Percentiles rank a stretch among this genome's conserved stretches.
phyloP scores from a whole-genome alignment of 2,113 vertebrate species.

The Antechinus stuartii region DNA sequence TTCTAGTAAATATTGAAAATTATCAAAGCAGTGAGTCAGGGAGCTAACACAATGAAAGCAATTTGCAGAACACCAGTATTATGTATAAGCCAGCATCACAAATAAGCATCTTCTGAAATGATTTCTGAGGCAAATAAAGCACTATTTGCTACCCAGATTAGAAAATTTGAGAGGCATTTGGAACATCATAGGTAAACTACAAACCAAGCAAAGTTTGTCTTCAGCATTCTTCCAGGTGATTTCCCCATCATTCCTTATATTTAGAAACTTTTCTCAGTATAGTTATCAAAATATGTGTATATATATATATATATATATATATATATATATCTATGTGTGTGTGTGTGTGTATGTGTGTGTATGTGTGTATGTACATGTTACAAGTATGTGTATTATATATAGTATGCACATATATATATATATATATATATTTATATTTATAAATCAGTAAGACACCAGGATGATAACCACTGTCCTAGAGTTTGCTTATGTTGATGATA shows the following conservation, averaged over 20 bases:
- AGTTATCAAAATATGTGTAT: neutral
- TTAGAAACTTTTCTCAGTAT: neutral
- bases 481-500: neutral
- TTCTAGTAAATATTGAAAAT: neutral
- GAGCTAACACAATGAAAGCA: neutral
- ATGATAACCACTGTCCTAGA: neutral
- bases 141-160: neutral
- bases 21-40: neutral
- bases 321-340: too few species aligned
- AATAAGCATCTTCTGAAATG: neutral
- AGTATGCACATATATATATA: too few species aligned
- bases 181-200: neutral
- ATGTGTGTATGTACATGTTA: too few species aligned
- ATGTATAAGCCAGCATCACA: neutral
- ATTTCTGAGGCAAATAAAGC: slow-evolving; percentile 2
- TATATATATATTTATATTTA: too few species aligned
- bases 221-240: slow-evolving; percentile 15
- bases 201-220: neutral
- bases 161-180: neutral
- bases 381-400: too few species aligned
- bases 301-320: too few species aligned
- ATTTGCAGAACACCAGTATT: neutral
- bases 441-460: neutral
- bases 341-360: too few species aligned
- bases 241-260: neutral